Evolutionary conservation across 2,888 invertebrate species (phyloP).

Genomic region (Listrodromus nycthemerus): DNA sequence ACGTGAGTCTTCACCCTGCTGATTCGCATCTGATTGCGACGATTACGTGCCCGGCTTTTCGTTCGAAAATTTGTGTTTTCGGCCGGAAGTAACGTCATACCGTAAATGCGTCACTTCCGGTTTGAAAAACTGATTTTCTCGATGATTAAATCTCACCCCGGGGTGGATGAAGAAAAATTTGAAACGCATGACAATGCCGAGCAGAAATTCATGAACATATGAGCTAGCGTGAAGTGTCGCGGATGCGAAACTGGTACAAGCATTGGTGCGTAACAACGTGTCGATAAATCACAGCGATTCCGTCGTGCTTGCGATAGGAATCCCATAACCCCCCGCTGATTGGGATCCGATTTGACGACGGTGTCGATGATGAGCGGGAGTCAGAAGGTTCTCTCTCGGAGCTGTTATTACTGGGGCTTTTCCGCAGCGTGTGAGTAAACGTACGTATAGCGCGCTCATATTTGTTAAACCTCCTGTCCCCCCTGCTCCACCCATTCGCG

Average conservation of each 20-base stretch:
- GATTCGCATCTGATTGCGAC: slow-evolving; percentile 11
- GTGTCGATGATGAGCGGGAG: slow-evolving; percentile 30
- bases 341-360: slow-evolving; percentile 41
- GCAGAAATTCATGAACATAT: neutral
- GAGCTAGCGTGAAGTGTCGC: neutral
- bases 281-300: slow-evolving; percentile 41
- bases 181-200: neutral
- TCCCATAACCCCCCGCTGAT: slow-evolving; percentile 26
- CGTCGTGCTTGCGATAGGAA: slow-evolving; percentile 4
- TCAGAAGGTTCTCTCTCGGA: slow-evolving; percentile 1
- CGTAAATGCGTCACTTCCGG: too few species aligned
- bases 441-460: slow-evolving; percentile 26
- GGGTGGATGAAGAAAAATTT: neutral
- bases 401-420: slow-evolving; percentile 42
- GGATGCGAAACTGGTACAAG: neutral
- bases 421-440: slow-evolving; percentile 1
- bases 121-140: too few species aligned
- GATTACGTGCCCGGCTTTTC: neutral
- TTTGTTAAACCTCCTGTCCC: slow-evolving; percentile 19
- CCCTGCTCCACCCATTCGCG: neutral
- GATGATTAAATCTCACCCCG: neutral
- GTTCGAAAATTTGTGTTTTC: neutral
- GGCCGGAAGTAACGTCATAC: too few species aligned
- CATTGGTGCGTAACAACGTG: neutral
- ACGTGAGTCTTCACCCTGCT: slow-evolving; percentile 10